These are phyloP conservation scores for Pituophis catenifer DNA, from an alignment of 2,113 vertebrate species.

Conservation along the genomic window DNA sequence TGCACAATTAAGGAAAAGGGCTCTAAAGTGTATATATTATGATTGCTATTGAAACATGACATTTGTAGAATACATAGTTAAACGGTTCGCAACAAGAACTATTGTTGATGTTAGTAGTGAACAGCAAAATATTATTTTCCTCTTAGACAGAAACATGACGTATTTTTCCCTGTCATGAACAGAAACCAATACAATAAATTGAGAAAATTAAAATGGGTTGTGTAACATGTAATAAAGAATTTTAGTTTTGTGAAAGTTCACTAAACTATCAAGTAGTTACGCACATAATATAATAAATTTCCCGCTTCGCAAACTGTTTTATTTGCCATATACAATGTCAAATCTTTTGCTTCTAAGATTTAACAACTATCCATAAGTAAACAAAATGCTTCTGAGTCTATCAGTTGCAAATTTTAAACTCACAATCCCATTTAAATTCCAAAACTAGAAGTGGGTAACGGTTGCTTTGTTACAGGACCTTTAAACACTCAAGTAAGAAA, in stretches of 20 bases:
- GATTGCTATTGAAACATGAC: slow-evolving; percentile 2
- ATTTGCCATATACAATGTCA: not conserved
- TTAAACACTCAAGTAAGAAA: not conserved
- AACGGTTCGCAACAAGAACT: not conserved
- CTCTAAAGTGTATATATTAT: slow-evolving; percentile 8
- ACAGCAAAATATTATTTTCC: not conserved
- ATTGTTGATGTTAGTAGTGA: not conserved
- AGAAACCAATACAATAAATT: slow-evolving; percentile 26
- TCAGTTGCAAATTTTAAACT: not conserved
- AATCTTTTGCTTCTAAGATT: not conserved
- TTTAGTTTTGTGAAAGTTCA: not conserved
- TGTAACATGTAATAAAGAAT: not conserved
- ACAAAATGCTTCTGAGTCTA: not conserved
- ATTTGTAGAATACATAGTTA: slow-evolving; percentile 3
- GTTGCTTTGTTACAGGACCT: not conserved
- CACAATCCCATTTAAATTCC: not conserved
- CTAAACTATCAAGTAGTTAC: not conserved
- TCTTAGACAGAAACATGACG: not conserved
- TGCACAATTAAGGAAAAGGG: slow-evolving; percentile 10
- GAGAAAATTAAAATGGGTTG: not conserved
- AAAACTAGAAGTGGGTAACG: not conserved
- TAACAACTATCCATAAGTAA: not conserved
- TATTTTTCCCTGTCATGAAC: not conserved
- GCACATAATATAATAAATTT: not conserved
- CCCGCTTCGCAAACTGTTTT: not conserved